A percentile compares a stretch with the other conserved stretches of the same genome.
Conservation (phyloP, 2,113 vertebrate species). For the Neotoma lepida region DNA sequence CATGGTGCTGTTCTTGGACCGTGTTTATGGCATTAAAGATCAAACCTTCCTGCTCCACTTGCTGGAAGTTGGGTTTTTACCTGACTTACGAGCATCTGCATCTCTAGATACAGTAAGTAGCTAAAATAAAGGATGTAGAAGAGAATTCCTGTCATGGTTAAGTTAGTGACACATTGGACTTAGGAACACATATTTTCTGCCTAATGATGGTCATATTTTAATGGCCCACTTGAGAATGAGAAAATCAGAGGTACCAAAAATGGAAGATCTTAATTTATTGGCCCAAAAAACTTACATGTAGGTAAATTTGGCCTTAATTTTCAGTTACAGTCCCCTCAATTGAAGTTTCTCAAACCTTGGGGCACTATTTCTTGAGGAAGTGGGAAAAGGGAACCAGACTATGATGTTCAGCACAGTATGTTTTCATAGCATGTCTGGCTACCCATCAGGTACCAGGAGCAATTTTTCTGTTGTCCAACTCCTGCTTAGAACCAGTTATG, state of each 20-base stretch:
- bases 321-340: neutral
- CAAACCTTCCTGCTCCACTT: slow-evolving; percentile 96
- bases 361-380: neutral
- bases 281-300: neutral
- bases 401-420: too few species aligned
- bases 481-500: neutral
- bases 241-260: slow-evolving; percentile 29
- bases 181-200: neutral
- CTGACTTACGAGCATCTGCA: slow-evolving; percentile 95
- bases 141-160: neutral
- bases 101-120: slow-evolving; percentile 95
- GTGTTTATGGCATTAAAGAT: slow-evolving; percentile 97
- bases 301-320: neutral
- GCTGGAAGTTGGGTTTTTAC: slow-evolving; percentile 97
- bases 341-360: neutral
- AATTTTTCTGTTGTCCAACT: neutral
- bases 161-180: neutral
- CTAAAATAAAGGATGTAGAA: neutral
- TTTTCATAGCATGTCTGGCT: neutral
- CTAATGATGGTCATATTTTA: neutral
- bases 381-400: neutral
- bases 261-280: neutral
- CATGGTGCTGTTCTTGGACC: slow-evolving; percentile 98
- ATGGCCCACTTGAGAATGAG: neutral
- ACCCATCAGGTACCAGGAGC: neutral